phyloP scores from a whole-genome alignment of 2,888 invertebrate species.

The Myopa tessellatipennis region DNA sequence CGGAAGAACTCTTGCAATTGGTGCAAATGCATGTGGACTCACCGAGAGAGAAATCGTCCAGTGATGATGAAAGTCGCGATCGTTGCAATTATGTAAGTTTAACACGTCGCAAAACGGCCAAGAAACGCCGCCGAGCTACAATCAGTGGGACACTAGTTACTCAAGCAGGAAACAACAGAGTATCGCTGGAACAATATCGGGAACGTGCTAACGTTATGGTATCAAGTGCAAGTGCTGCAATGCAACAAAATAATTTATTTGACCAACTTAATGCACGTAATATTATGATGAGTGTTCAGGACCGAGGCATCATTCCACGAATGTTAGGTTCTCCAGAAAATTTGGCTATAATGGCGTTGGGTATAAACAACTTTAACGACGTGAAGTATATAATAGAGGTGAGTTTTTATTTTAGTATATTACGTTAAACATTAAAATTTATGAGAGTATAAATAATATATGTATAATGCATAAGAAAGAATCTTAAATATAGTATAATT shows the following conservation, averaged over 20 bases:
- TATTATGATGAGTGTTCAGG: slow-evolving; percentile 42
- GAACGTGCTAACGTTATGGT: slow-evolving; percentile 41
- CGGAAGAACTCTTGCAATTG: slow-evolving; percentile 60
- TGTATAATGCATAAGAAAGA: neutral
- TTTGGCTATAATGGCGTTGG: slow-evolving; percentile 80
- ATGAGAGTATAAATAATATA: neutral
- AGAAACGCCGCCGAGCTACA: slow-evolving; percentile 60
- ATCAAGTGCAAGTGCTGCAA: slow-evolving; percentile 41
- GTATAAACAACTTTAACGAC: slow-evolving; percentile 78
- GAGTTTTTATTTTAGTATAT: slow-evolving; percentile 51
- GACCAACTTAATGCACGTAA: slow-evolving; percentile 33
- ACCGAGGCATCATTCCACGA: slow-evolving; percentile 63
- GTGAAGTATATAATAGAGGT: slow-evolving; percentile 86
- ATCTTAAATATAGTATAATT: neutral
- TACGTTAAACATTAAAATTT: neutral
- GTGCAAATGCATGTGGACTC: slow-evolving; percentile 58
- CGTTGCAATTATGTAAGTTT: slow-evolving; percentile 59
- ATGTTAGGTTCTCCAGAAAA: slow-evolving; percentile 83
- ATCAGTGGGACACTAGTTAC: slow-evolving; percentile 55
- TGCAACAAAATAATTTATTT: neutral
- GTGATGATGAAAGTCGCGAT: slow-evolving; percentile 64
- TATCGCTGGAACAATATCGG: slow-evolving; percentile 36
- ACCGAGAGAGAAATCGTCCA: slow-evolving; percentile 58
- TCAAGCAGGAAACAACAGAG: slow-evolving; percentile 4
- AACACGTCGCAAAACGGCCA: slow-evolving; percentile 58